These are phyloP conservation scores for Argyrosomus regius DNA, from an alignment of 2,797 vertebrate species.

Conservation along the genomic window DNA sequence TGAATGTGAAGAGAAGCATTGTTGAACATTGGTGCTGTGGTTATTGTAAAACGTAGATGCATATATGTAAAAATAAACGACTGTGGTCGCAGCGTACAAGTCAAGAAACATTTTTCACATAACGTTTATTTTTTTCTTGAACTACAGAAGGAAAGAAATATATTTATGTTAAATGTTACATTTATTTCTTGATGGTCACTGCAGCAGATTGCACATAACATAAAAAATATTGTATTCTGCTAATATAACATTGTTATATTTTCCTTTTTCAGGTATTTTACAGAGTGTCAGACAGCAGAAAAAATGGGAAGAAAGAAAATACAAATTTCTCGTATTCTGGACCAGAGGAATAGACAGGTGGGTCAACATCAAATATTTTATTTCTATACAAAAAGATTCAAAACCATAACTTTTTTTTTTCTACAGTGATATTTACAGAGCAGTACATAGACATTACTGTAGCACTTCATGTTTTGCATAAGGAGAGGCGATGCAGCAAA, in stretches of 20 bases:
- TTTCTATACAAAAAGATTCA: background rate
- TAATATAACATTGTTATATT: background rate
- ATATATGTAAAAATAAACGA: background rate
- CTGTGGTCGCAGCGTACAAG: background rate
- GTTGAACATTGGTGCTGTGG: background rate
- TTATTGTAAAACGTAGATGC: background rate
- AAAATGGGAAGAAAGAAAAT: conserved; percentile 97
- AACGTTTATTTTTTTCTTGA: background rate
- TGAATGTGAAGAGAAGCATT: conserved; percentile 1
- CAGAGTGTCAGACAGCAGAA: conserved; percentile 26
- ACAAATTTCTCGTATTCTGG: conserved; percentile 95
- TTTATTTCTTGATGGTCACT: background rate
- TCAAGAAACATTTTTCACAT: background rate
- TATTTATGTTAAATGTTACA: background rate
- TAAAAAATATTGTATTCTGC: background rate
- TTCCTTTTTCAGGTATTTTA: conserved; percentile 49
- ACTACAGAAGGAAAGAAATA: background rate
- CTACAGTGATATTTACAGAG: background rate
- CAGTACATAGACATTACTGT: background rate
- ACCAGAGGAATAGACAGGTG: conserved; percentile 96
- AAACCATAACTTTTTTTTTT: background rate
- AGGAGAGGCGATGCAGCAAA: background rate
- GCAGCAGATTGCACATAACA: background rate
- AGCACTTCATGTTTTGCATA: background rate
- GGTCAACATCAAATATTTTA: conserved; percentile 2